Percentiles rank a stretch among this genome's conserved stretches.
phyloP scores from a whole-genome alignment of 2,888 invertebrate genomes.

The Ophion costatus region DNA sequence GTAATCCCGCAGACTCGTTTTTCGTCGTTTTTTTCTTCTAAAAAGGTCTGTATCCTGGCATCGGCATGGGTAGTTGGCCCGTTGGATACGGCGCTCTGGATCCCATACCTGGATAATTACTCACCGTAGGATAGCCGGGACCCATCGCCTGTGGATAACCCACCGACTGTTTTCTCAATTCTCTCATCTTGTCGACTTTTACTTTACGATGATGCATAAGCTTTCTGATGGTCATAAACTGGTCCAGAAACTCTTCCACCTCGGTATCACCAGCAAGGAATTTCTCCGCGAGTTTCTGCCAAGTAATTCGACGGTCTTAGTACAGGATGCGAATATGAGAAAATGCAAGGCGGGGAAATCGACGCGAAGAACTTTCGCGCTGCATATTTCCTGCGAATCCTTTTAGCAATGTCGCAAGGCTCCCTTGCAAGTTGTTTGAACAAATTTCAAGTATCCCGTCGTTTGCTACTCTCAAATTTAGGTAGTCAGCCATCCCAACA shows the following conservation, averaged over 20 bases:
- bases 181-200: slow-evolving; percentile 96
- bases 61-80: slow-evolving; percentile 91
- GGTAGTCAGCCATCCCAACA: not conserved
- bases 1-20: not conserved
- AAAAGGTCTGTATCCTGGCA: slow-evolving; percentile 82
- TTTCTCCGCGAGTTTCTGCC: slow-evolving; percentile 88
- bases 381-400: not conserved
- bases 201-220: slow-evolving; percentile 93
- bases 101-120: slow-evolving; percentile 84
- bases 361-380: not conserved
- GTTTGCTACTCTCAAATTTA: not conserved
- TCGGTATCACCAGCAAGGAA: slow-evolving; percentile 90
- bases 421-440: not conserved
- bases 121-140: slow-evolving; percentile 75
- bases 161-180: slow-evolving; percentile 85
- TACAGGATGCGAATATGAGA: not conserved
- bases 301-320: not conserved
- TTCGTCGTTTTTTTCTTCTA: slow-evolving; percentile 49
- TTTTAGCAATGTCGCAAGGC: not conserved
- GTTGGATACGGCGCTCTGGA: slow-evolving; percentile 88
- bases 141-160: slow-evolving; percentile 73
- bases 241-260: slow-evolving; percentile 92
- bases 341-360: not conserved
- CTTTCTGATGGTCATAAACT: slow-evolving; percentile 91
- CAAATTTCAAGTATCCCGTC: not conserved